phyloP scores from a whole-genome alignment of 2,113 vertebrate species.

The Gorilla gorilla region DNA sequence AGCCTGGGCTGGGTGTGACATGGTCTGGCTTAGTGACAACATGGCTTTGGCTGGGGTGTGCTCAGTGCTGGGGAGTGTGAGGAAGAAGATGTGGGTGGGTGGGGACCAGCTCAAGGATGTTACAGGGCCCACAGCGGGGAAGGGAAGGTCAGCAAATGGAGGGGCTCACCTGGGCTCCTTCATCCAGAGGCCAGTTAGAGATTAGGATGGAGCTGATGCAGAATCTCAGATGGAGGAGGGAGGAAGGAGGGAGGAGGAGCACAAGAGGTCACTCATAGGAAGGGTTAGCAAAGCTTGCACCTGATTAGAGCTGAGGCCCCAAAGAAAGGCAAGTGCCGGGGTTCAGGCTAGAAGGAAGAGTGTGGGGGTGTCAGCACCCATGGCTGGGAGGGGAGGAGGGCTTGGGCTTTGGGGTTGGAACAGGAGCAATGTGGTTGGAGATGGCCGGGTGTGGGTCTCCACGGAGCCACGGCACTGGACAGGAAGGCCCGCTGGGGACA shows the following conservation, averaged over 20 bases:
- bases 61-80: fast-evolving
- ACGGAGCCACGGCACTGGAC: fast-evolving
- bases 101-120: background rate
- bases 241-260: background rate
- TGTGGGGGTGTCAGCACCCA: fast-evolving
- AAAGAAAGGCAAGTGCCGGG: background rate
- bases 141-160: background rate
- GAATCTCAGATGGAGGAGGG: background rate
- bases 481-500: background rate
- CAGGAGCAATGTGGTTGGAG: background rate
- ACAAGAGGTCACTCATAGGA: background rate
- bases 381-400: fast-evolving
- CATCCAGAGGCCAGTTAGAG: no score
- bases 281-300: background rate
- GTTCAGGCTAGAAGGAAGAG: background rate
- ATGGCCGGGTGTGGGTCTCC: background rate
- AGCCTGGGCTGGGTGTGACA: fast-evolving
- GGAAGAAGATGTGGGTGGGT: fast-evolving
- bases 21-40: fast-evolving
- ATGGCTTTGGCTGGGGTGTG: fast-evolving
- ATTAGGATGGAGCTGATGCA: background rate
- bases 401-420: background rate
- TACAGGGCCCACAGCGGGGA: background rate
- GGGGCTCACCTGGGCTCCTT: background rate
- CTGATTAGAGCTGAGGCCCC: fast-evolving